These are phyloP conservation scores for Zapus hudsonius DNA, from an alignment of 2,113 vertebrate genomes.

Conservation along the genomic window DNA sequence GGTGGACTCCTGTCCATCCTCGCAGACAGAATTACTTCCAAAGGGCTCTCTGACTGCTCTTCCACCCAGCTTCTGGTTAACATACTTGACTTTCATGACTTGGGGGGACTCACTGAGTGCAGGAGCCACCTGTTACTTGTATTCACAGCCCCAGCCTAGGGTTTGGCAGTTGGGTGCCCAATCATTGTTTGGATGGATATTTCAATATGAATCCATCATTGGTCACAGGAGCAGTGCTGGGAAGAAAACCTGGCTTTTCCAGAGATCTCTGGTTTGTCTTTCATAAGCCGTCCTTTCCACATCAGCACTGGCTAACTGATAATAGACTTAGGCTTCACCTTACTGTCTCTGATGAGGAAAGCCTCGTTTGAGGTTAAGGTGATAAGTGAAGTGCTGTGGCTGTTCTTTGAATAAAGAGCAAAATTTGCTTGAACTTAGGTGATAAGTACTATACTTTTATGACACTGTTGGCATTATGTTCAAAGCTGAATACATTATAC, in stretches of 20 bases:
- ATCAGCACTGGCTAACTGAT: not conserved
- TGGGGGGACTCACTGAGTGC: not conserved
- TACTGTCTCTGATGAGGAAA: conserved; percentile 65
- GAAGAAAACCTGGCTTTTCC: conserved; percentile 45
- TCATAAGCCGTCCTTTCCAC: conserved; percentile 40
- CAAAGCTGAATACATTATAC: conserved; percentile 17
- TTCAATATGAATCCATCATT: not conserved
- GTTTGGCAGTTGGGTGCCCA: not conserved
- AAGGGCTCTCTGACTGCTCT: not conserved
- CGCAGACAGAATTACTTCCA: not conserved
- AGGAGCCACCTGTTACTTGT: not conserved
- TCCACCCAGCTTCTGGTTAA: not conserved
- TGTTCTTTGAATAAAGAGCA: conserved; percentile 74
- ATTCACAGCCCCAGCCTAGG: not conserved
- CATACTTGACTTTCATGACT: not conserved
- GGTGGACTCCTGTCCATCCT: not conserved
- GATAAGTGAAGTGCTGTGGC: conserved; percentile 67
- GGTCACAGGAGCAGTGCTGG: not conserved
- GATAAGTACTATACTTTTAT: conserved; percentile 56
- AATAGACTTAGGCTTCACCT: conserved; percentile 42
- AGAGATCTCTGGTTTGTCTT: not conserved
- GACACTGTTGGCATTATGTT: conserved; percentile 66
- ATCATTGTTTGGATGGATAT: not conserved
- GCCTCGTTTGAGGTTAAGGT: conserved; percentile 61
- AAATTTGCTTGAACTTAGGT: conserved; percentile 73